A percentile compares a stretch with the other conserved stretches of the same genome.
Evolutionary conservation across 2,113 vertebrate species (phyloP).

Genomic region (Dermatemys mawii): DNA sequence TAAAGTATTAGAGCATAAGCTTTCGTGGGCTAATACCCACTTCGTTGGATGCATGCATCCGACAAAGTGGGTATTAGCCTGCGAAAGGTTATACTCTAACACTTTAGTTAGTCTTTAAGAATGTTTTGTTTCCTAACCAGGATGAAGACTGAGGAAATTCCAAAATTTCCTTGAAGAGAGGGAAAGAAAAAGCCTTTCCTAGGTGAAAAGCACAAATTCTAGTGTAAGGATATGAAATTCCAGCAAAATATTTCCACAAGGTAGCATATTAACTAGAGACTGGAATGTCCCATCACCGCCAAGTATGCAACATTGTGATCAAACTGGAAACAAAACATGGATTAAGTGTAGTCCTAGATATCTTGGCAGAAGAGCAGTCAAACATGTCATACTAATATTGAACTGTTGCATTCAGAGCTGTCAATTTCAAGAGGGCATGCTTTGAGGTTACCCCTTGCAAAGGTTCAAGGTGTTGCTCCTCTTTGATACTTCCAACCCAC

Average conservation of each 20-base stretch:
- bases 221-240: not conserved
- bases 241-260: not conserved
- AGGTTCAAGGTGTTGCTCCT: not conserved
- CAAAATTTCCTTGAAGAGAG: not conserved
- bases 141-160: not conserved
- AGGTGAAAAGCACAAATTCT: not conserved
- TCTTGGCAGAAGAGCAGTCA: not conserved
- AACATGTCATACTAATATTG: not conserved
- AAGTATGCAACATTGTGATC: not conserved
- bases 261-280: not conserved
- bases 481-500: not conserved
- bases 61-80: too few species aligned
- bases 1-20: too few species aligned
- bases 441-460: not conserved
- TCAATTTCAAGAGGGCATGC: not conserved
- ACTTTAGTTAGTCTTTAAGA: too few species aligned
- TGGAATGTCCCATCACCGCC: conserved; percentile 5
- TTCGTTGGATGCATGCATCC: too few species aligned
- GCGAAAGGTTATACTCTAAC: too few species aligned
- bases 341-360: not conserved
- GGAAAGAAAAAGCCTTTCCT: not conserved
- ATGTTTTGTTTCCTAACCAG: not conserved
- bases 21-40: too few species aligned
- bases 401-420: not conserved
- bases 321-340: not conserved